Conservation (phyloP, 2,797 vertebrate genomes). For the Megaceryle alcyon region DNA sequence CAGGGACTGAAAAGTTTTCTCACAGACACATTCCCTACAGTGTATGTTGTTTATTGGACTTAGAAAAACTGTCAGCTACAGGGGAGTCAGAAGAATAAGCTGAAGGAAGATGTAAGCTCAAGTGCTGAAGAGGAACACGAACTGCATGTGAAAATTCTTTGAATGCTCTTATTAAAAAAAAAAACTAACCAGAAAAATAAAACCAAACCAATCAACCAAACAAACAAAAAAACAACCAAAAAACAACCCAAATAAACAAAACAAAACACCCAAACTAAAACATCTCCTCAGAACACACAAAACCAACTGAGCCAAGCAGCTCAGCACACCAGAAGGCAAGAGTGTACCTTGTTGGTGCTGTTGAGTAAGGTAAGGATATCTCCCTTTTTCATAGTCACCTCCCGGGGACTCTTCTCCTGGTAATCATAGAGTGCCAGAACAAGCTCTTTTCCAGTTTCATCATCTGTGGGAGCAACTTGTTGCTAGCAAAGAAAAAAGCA, state of each 20-base stretch:
- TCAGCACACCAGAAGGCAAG: not conserved
- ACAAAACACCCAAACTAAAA: not conserved
- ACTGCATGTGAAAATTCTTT: not conserved
- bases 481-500: slow-evolving; percentile 80
- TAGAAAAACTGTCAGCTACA: not conserved
- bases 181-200: too few relatives aligned
- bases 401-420: slow-evolving; percentile 98
- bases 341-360: slow-evolving; percentile 95
- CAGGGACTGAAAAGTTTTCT: not conserved
- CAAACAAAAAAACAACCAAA: not conserved
- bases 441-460: slow-evolving; percentile 97
- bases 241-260: not conserved
- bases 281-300: not conserved
- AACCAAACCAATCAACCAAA: too few relatives aligned
- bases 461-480: slow-evolving; percentile 99
- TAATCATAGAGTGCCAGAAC: slow-evolving; percentile 98
- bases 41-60: not conserved
- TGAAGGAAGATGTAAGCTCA: not conserved
- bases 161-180: not conserved
- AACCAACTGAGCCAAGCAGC: not conserved
- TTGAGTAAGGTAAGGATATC: slow-evolving; percentile 97
- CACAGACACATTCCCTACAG: not conserved
- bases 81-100: not conserved
- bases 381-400: slow-evolving; percentile 99
- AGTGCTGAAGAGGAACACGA: not conserved